Evolutionary conservation across 2,888 invertebrate species (phyloP).

Genomic region (Pilophorus perplexus): DNA sequence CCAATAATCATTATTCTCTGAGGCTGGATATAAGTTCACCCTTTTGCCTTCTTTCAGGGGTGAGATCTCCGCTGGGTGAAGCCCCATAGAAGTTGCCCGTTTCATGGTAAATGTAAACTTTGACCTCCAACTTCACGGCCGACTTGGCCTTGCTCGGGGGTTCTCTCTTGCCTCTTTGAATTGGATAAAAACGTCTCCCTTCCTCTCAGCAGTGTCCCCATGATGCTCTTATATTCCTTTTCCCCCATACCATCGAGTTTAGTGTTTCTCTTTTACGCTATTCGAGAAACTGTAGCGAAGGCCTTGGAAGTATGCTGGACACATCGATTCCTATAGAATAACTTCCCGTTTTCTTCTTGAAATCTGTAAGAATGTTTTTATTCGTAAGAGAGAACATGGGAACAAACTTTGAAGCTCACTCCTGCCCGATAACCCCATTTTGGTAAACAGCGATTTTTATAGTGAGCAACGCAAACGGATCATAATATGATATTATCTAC

Average conservation of each 20-base stretch:
- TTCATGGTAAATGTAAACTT: conserved; percentile 35
- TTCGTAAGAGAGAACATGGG: too few species aligned
- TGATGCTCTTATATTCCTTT: not conserved
- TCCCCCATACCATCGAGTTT: not conserved
- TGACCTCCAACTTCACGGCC: conserved; percentile 34
- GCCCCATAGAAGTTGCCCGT: too few species aligned
- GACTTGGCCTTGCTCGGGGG: conserved; percentile 12
- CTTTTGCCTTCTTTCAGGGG: too few species aligned
- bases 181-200: conserved; percentile 19
- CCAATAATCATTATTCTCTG: too few species aligned
- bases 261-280: not conserved
- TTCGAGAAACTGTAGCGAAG: not conserved
- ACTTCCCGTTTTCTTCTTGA: not conserved
- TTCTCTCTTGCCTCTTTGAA: conserved; percentile 20
- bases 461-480: too few species aligned
- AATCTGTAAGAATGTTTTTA: too few species aligned
- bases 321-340: conserved; percentile 2
- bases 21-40: too few species aligned
- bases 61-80: too few species aligned
- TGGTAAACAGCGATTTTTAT: too few species aligned
- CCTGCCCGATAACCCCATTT: too few species aligned
- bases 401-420: too few species aligned
- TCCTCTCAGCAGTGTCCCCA: not conserved
- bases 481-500: too few species aligned
- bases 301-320: not conserved